Percentiles rank a stretch among this genome's conserved stretches.
These are phyloP conservation scores for Dolichopus griseipennis DNA, from an alignment of 2,888 invertebrate genomes.

Conservation along the genomic window DNA sequence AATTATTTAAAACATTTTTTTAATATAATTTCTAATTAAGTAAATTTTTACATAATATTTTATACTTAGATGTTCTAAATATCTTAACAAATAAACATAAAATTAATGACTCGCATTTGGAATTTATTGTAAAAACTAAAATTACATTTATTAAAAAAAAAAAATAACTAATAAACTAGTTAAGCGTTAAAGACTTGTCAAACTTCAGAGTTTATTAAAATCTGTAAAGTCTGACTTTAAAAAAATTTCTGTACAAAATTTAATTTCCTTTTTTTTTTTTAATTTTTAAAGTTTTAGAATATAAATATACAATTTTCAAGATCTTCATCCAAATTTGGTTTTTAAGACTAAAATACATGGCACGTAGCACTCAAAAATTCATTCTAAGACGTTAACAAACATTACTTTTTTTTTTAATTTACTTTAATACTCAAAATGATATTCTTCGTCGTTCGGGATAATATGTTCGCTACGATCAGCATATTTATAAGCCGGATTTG, in stretches of 20 bases:
- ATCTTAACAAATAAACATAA: not conserved
- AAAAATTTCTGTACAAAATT: no score
- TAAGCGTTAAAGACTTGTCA: no score
- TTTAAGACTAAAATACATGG: not conserved
- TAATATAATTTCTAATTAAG: no score
- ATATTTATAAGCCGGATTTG: conserved; percentile 37
- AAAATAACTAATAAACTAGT: not conserved
- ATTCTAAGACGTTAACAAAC: not conserved
- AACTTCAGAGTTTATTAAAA: no score
- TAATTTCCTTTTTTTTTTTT: no score
- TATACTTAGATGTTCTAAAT: no score
- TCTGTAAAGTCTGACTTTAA: no score
- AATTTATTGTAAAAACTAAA: not conserved
- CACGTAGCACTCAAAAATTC: not conserved
- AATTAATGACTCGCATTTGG: not conserved
- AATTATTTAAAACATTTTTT: no score
- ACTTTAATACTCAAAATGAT: not conserved
- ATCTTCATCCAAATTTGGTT: no score
- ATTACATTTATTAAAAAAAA: not conserved
- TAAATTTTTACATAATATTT: no score
- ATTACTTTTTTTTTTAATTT: not conserved
- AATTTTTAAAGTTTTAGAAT: no score
- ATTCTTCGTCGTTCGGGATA: not conserved
- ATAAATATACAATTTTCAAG: no score
- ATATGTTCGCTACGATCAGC: conserved; percentile 15